A percentile compares a stretch with the other conserved stretches of the same genome.
Conservation (phyloP, 2,113 vertebrate genomes). For the Myotis brandtii region DNA sequence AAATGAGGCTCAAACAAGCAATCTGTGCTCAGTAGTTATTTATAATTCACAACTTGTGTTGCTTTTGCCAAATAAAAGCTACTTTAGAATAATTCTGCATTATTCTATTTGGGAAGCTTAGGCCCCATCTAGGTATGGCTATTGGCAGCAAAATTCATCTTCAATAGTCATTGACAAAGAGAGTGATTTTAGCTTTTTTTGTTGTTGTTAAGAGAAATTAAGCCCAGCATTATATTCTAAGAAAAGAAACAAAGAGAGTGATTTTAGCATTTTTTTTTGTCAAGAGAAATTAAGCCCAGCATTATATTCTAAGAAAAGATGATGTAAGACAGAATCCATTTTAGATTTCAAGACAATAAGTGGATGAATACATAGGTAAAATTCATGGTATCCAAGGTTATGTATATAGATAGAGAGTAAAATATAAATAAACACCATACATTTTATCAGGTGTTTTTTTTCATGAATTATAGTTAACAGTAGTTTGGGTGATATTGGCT, state of each 20-base stretch:
- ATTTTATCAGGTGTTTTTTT: not conserved
- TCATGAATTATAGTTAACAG: not conserved
- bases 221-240: not conserved
- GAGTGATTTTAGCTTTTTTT: not conserved
- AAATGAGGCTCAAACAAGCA: conserved; percentile 2
- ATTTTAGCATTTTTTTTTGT: not conserved
- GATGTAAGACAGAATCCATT: not conserved
- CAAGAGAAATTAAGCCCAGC: not conserved
- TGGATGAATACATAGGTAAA: not conserved
- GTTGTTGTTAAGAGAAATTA: conserved; percentile 1
- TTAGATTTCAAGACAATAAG: conserved; percentile 35
- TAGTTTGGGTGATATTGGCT: not conserved
- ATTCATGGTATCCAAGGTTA: not conserved
- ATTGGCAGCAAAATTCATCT: conserved; percentile 45
- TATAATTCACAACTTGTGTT: not conserved
- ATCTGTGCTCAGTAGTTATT: not conserved
- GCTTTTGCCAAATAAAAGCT: conserved; percentile 27
- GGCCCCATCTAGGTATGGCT: not conserved
- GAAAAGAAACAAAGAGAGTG: conserved; percentile 32
- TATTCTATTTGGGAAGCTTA: conserved; percentile 31
- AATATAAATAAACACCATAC: not conserved
- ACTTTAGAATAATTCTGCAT: conserved; percentile 22
- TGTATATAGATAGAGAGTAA: not conserved
- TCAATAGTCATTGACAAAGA: conserved; percentile 38
- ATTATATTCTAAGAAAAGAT: not conserved